Conservation (phyloP, 2,113 vertebrate genomes). For the Diadophis punctatus region DNA sequence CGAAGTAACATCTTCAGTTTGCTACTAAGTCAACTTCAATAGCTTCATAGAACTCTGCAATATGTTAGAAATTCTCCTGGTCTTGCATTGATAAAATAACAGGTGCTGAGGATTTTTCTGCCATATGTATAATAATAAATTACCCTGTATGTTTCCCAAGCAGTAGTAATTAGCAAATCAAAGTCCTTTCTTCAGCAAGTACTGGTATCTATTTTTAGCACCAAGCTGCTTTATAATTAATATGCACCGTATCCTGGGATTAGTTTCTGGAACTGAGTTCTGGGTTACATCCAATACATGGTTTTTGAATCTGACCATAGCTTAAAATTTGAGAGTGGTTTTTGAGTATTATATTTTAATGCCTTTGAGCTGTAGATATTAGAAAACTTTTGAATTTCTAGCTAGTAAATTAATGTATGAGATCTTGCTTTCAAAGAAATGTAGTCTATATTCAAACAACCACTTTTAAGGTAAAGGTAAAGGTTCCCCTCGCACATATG, state of each 20-base stretch:
- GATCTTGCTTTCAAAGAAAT: not conserved
- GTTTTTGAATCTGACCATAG: not conserved
- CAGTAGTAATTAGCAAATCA: slow-evolving; percentile 22
- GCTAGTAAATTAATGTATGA: fast-evolving
- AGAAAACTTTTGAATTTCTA: not conserved
- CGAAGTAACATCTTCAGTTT: not conserved
- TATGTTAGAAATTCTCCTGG: not conserved
- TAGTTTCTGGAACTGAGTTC: slow-evolving; percentile 42
- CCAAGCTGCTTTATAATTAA: slow-evolving; percentile 22
- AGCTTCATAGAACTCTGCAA: not conserved
- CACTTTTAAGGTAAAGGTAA: no score
- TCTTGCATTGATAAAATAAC: not conserved
- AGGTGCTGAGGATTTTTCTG: not conserved
- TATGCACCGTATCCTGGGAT: slow-evolving; percentile 40
- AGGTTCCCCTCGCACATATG: no score
- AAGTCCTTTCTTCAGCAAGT: slow-evolving; percentile 23
- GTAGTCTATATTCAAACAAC: not conserved
- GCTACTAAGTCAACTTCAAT: not conserved
- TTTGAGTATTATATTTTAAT: not conserved
- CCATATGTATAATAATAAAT: slow-evolving; percentile 18
- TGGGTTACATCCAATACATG: slow-evolving; percentile 17
- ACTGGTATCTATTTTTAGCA: slow-evolving; percentile 48
- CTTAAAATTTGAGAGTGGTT: not conserved
- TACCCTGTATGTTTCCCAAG: slow-evolving; percentile 9
- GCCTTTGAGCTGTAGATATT: not conserved